Evolutionary conservation across 2,888 invertebrate genomes (phyloP), one percentile per base, ranked within the genome.

Genomic region (Coelopa pilipes): DNA sequence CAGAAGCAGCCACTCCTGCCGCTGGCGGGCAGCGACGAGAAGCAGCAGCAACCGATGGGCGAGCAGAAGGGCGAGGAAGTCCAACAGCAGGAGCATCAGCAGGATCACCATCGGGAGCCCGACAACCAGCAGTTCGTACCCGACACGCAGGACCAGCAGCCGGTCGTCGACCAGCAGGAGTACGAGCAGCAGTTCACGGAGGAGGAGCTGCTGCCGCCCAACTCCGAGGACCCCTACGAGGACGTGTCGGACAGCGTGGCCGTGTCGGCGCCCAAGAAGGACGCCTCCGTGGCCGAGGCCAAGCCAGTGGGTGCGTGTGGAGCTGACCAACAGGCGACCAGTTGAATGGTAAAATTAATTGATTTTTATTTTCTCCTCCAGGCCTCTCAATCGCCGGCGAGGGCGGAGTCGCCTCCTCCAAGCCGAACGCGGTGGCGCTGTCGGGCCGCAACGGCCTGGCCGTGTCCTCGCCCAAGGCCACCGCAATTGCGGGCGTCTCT

Each of bases 241-340:
- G 87, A 88, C 77, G 83, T 84, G 11, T 81, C 82, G 17, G 87
- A 87, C 68, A 83, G 85, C 15, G 87, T 89, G 0, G 86, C 89
- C 24, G 86, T 91, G 21, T 89, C 89, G 76, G 86, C 89, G 4
- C 91, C 91, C 2, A 89, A 90, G 15, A 89, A 90, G 74, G 90
- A 91, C 75, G 90, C 91, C 15, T 90, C 91, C 0, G 91, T 94
- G 17, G 93, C 94, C 34, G 93, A 94, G 87, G 93, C 93, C 0
- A 93, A 92, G 80, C 94, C 94, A 72, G 89, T 93, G 62, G 93
- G 93, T 89, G 79, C 86, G 89, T 83, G 47, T 34, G 19, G 10
- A 55, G n/a, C n/a, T n/a, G n/a, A n/a, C n/a, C n/a, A 53, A 34
- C 34, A n/a, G n/a, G n/a, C n/a, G 10, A 49, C 13, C 49, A 49